A percentile compares a stretch with the other conserved stretches of the same genome.
These are phyloP conservation scores for Hydra vulgaris DNA, from an alignment of 30 jellyfish, hydroid and myxozoan genomes.

Conservation along the genomic window DNA sequence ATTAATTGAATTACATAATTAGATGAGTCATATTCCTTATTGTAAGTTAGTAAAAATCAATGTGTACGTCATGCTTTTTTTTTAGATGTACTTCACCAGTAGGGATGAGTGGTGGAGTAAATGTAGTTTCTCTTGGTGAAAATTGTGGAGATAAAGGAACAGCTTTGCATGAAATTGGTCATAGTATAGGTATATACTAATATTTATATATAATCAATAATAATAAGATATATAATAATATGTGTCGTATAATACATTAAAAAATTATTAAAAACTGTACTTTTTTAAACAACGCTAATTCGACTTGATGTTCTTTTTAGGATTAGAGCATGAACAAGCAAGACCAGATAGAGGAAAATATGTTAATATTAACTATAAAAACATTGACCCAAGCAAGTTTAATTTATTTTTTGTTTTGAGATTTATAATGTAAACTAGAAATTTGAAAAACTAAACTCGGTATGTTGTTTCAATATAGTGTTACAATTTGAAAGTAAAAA, in stretches of 20 bases:
- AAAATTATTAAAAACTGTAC: neutral
- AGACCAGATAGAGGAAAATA: neutral
- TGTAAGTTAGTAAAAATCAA: neutral
- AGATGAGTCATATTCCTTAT: too few relatives aligned
- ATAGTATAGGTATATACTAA: neutral
- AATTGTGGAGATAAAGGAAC: conserved; percentile 7
- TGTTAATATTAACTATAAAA: neutral
- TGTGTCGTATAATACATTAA: neutral
- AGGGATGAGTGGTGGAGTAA: neutral
- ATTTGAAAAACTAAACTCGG: too few relatives aligned
- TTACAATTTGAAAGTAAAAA: too few relatives aligned
- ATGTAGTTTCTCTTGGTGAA: neutral
- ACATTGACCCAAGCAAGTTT: neutral
- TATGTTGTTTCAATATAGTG: too few relatives aligned
- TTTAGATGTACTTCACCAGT: conserved; percentile 3
- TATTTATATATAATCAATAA: too few relatives aligned
- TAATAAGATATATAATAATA: neutral
- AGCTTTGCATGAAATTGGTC: conserved; percentile 10
- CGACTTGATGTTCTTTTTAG: neutral
- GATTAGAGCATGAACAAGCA: conserved; percentile 5
- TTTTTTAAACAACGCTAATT: neutral
- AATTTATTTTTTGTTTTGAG: neutral
- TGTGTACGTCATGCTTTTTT: neutral
- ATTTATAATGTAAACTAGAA: too few relatives aligned
- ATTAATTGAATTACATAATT: too few relatives aligned